Base-by-base conservation (phyloP, 1,140 invertebrate genomes). In the Wasmannia auropunctata region DNA sequence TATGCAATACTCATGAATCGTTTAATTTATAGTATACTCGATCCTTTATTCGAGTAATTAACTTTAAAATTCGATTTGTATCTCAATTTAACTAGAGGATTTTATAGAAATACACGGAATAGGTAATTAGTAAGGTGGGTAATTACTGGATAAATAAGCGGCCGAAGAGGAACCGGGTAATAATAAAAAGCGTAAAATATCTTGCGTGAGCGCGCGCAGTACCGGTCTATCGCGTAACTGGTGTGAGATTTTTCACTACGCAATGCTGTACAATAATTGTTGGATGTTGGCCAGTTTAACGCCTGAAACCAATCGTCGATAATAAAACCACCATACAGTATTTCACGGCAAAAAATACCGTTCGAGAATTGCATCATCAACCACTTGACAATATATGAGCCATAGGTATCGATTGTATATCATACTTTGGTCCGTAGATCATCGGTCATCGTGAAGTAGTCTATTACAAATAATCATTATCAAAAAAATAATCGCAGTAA, bases 251-350 rank as follows among this genome's bases (percentile, higher is more conserved):
- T 89, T 89, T 89, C 85, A 88, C 83, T 72, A 76, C 51, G 51
- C 74, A 75, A 88, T 88, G 83, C 56, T 74, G 58, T 58, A 63
- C 87, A 28, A 69, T 88, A 89, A 89, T 89, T 89, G 87, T 69
- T 65, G 58, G 56, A 54, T 70, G 56, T 74, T 51, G 87, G 84
- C 54, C 83, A 72, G 87, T 89, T 89, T 89, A 89, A 89, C 88
- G 84, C 85, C 86, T 89, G 70, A 85, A 86, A 89, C 70, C 87
- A 81, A 89, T 89, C 84, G 84, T 86, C 87, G 74, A 83, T 88
- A 89, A 86, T 88, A 89, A 88, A 85, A 81, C 77, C 49, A 60
- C 84, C 86, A 65, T 83, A 74, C 88, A 83, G 65, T 89, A 86
- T 88, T 89, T 89, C 87, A 88, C 84, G 49, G 72, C 51, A 34